Evolutionary conservation across 2,113 vertebrate species (phyloP).

Genomic region (Okapia johnstoni): DNA sequence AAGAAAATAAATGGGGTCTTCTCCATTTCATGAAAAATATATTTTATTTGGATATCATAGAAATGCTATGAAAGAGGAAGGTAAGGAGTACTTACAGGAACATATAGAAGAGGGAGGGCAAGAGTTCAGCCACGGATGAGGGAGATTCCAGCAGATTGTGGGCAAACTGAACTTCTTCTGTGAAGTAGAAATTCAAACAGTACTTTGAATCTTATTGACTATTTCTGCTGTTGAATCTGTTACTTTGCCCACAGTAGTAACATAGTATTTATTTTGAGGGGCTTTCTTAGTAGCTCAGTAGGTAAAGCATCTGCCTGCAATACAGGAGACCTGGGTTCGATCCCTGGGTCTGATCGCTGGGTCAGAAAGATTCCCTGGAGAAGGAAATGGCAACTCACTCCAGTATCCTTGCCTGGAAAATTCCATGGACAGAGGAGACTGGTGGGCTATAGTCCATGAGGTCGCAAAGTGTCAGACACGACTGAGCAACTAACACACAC

Average conservation of each 20-base stretch:
- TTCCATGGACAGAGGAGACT: neutral
- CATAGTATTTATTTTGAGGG: neutral
- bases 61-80: neutral
- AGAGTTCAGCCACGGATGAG: neutral
- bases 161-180: neutral
- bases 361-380: accelerated
- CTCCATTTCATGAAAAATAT: neutral
- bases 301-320: neutral
- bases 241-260: neutral
- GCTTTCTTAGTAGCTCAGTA: neutral
- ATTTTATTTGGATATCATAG: neutral
- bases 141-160: neutral
- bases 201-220: neutral
- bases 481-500: neutral
- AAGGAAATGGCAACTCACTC: neutral
- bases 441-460: neutral
- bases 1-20: conserved; percentile 18
- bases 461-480: neutral
- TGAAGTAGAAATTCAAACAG: neutral
- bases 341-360: neutral
- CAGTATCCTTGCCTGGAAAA: neutral
- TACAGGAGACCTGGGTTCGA: neutral
- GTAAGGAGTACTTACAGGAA: neutral
- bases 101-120: neutral
- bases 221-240: neutral